Evolutionary conservation across 2,888 invertebrate species (phyloP), one percentile per base, ranked within the genome.

Genomic region (Auanema sp.): DNA sequence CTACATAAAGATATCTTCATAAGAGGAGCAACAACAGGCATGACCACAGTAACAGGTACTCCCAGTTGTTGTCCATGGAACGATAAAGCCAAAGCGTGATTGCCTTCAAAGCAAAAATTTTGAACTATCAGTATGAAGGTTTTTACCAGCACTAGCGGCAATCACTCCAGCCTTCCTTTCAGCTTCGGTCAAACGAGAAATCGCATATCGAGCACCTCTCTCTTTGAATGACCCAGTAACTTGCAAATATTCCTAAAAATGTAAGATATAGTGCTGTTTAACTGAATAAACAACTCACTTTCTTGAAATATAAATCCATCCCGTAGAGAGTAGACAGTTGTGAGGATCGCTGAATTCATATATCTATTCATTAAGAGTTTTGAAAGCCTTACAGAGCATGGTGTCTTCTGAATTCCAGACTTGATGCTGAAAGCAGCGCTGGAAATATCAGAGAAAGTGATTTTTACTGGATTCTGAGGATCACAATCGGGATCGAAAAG

Each of bases 201-300:
- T 58, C 4, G 76, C 76, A 40, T 74, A 74, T 2, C 74, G 56
- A 0, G 95, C 95, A 0, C 95, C 95, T 67, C 95, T 88, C 84
- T 96, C 95, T 85, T 95, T 95, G 84, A 95, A 94, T 85, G 93
- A 94, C 84, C 95, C 95, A n/a, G 95, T 96, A 71, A 89, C 90
- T 86, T 95, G 94, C 14, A 93, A 88, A 84, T 92, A 94, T 85
- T 96, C 95, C 56, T 56, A 10, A 18, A 56, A 3, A 12, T 18
- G 6, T 43, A 43, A 43, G 14, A 43, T 14, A 12, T 43, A 43
- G 43, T 43, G 14, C 11, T 12, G 43, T 43, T 11, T 43, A 43
- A 43, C 43, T 43, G 43, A 43, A 43, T 43, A 43, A 12, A 43
- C 11, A 43, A 43, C 25, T 42, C 42, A 56, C 56, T 84, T 93